These are phyloP conservation scores for Arvicola amphibius DNA, from an alignment of 2,797 vertebrate genomes.

Conservation along the genomic window DNA sequence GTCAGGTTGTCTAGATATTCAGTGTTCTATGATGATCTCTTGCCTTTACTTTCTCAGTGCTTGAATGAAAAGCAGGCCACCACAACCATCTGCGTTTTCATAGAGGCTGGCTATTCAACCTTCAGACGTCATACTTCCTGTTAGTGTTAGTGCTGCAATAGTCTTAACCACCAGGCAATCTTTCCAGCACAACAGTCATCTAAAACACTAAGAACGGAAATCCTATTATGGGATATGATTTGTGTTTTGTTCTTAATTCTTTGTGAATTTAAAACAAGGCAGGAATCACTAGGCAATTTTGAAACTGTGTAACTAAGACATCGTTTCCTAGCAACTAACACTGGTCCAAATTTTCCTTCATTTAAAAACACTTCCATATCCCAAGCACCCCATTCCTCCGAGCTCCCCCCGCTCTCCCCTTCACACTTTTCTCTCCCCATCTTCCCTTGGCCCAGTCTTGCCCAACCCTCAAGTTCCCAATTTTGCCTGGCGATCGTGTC, in stretches of 20 bases:
- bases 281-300: slow-evolving; percentile 61
- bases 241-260: not conserved
- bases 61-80: too few species aligned
- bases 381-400: too few species aligned
- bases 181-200: not conserved
- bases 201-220: not conserved
- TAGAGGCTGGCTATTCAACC: too few species aligned
- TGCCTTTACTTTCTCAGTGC: not conserved
- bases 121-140: not conserved
- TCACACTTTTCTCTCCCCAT: too few species aligned
- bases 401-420: too few species aligned
- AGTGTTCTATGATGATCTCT: not conserved
- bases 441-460: too few species aligned
- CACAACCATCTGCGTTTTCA: not conserved
- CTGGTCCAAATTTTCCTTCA: not conserved
- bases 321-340: slow-evolving; percentile 80
- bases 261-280: not conserved
- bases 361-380: slow-evolving; percentile 27
- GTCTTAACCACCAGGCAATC: not conserved
- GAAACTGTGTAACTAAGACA: slow-evolving; percentile 68
- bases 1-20: not conserved
- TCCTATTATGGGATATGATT: not conserved
- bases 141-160: not conserved
- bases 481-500: too few species aligned
- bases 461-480: too few species aligned